phyloP scores from a whole-genome alignment of 2,888 invertebrate species.

The Melangyna quadrimaculata region DNA sequence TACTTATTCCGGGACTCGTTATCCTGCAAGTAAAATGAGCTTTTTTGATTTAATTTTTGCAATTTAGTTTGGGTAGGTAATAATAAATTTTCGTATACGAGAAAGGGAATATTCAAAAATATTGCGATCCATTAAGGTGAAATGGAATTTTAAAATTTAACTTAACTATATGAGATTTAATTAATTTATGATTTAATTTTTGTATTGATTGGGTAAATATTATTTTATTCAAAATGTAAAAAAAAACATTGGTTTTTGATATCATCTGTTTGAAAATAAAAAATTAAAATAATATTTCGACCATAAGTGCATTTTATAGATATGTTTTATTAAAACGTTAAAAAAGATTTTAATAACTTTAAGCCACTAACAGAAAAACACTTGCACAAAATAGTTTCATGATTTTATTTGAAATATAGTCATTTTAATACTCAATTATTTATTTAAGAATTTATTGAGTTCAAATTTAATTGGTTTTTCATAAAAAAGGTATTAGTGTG shows the following conservation, averaged over 20 bases:
- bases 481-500: too few relatives aligned
- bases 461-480: background rate
- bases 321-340: background rate
- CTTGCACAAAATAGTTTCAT: background rate
- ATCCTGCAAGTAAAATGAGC: conserved; percentile 4
- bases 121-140: background rate
- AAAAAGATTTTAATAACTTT: background rate
- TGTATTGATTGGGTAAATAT: conserved; percentile 3
- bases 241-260: background rate
- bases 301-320: too few relatives aligned
- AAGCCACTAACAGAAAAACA: background rate
- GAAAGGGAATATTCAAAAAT: background rate
- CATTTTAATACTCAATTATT: background rate
- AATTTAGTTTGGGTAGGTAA: too few relatives aligned
- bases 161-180: background rate
- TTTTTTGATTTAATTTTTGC: conserved; percentile 6
- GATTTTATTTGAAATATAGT: background rate
- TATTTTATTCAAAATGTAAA: background rate
- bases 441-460: background rate
- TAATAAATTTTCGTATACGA: background rate
- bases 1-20: background rate
- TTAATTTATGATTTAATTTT: conserved; percentile 4
- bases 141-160: background rate
- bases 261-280: background rate
- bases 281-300: background rate